Evolutionary conservation across 2,797 vertebrate genomes (phyloP).

Genomic region (Phoeniculus purpureus): DNA sequence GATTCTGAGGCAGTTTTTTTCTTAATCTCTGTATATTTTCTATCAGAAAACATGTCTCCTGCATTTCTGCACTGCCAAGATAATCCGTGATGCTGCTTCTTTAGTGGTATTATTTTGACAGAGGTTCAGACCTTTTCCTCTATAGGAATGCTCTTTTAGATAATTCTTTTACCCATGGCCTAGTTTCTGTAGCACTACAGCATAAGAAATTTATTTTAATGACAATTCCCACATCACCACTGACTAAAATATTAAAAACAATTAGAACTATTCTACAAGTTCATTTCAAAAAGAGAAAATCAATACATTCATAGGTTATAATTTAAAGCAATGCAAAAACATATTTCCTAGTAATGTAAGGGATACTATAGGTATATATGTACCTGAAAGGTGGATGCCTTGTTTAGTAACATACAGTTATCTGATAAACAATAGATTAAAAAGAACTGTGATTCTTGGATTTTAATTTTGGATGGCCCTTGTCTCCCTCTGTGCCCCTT

Average conservation of each 20-base stretch:
- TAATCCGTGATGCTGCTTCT: background rate
- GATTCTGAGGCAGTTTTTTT: background rate
- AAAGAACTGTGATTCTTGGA: background rate
- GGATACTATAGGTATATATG: background rate
- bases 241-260: background rate
- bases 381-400: background rate
- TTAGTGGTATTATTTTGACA: slow-evolving; percentile 13
- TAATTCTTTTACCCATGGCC: background rate
- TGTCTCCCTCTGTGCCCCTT: background rate
- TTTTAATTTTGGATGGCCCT: background rate
- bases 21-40: background rate
- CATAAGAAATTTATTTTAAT: background rate
- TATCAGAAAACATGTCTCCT: background rate
- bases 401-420: background rate
- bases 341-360: too few species aligned
- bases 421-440: background rate
- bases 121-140: background rate
- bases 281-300: background rate
- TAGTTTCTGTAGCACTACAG: background rate
- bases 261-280: background rate
- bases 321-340: background rate
- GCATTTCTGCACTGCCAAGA: slow-evolving; percentile 19
- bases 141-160: background rate
- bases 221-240: background rate
- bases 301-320: background rate